Evolutionary conservation across 2,888 invertebrate species (phyloP), one percentile per base, ranked within the genome.

Genomic region (Opisthograptis luteolata): DNA sequence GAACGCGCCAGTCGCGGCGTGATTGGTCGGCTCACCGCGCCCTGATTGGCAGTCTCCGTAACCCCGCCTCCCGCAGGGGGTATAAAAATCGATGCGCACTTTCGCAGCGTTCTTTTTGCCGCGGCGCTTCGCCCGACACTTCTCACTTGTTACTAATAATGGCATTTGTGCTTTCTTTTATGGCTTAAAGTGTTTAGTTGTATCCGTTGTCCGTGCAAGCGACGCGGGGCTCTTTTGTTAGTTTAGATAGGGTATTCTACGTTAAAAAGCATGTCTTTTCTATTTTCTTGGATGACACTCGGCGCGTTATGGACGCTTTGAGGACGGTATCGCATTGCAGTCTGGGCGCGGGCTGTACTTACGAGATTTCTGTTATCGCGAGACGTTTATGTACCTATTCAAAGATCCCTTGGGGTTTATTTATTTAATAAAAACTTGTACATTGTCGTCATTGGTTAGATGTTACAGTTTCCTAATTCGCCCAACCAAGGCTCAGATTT

Each of bases 41-140:
- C 56, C 75, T 79, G 85, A 87, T 88, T 88, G 88, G 88, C 85
- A 64, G 75, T 66, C 76, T 75, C 77, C 47, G 62, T 76, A 79
- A 85, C 86, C 85, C 87, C 87, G 85, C 88, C 88, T 67, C 72
- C 77, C 86, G 68, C 58, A 67, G 76, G 79, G 82, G 82, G 77
- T 87, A 89, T 88, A 89, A 90, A 90, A 90, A 90, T 90, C 90
- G 85, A 90, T 90, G 88, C 82, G 70, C 72, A 66, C 61, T 60
- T 64, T 47, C 51, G 65, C 58, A 68, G 60, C 76, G 68, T 74
- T 87, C 84, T 84, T 90, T 87, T 87, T 86, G 79, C 75, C 62
- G 59, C 76, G 79, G 68, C 80, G 83, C 82, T 77, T 73, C 81
- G 70, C 60, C 64, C 76, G 74, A 89, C 87, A 86, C 87, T 86